These are phyloP conservation scores for Zaprionus kolodkinae DNA, from an alignment of 1,140 invertebrate species.

Conservation along the genomic window DNA sequence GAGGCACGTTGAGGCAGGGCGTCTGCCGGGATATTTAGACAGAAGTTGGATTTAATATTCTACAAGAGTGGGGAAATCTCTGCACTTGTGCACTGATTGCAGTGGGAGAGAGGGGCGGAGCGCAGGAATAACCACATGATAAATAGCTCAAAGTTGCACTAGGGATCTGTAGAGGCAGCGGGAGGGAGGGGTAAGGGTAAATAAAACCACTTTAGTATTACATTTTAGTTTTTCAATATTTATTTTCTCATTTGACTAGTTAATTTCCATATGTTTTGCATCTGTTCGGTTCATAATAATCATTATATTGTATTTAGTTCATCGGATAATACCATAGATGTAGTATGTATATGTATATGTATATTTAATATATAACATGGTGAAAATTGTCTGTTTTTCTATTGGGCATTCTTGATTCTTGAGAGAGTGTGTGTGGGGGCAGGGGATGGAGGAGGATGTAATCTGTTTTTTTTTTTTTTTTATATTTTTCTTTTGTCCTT, in stretches of 20 bases:
- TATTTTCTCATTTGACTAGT: constrained; percentile 78
- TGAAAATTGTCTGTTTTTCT: constrained; percentile 46
- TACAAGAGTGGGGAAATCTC: constrained; percentile 62
- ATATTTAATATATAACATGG: constrained; percentile 68
- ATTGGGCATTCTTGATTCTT: constrained; percentile 6
- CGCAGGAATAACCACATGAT: constrained; percentile 43
- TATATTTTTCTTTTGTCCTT: constrained; percentile 24
- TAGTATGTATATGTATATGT: constrained; percentile 49
- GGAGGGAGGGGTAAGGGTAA: background rate
- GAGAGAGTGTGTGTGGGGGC: background rate
- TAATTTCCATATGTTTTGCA: constrained; percentile 58
- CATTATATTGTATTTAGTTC: constrained; percentile 65
- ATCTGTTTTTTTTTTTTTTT: constrained; percentile 21
- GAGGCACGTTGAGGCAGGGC: too few species aligned
- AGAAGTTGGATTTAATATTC: constrained; percentile 69
- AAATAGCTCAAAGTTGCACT: constrained; percentile 49
- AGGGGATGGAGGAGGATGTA: constrained; percentile 6
- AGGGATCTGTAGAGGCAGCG: background rate
- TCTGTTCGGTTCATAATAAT: constrained; percentile 57
- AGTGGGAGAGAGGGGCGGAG: background rate
- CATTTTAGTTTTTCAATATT: constrained; percentile 73
- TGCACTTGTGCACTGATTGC: too few species aligned
- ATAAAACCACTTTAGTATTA: constrained; percentile 9
- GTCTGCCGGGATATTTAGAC: constrained; percentile 19
- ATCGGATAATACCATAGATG: constrained; percentile 68